Evolutionary conservation across 2,113 vertebrate species (phyloP).

Genomic region (Prunella himalayana): DNA sequence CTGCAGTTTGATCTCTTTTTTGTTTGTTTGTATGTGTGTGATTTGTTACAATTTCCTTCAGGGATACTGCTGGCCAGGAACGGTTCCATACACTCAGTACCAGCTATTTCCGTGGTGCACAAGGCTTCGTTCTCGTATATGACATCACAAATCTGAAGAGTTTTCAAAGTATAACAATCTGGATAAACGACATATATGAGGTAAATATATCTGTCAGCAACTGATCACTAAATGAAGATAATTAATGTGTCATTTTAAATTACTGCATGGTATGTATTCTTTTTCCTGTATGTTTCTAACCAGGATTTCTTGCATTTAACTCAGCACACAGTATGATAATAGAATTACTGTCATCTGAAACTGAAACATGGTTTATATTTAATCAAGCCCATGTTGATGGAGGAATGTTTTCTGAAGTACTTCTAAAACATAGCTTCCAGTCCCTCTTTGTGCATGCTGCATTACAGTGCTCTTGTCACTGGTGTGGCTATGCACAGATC

Average conservation of each 20-base stretch:
- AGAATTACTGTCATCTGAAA: neutral
- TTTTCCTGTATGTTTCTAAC: neutral
- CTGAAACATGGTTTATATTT: neutral
- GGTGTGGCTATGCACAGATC: neutral
- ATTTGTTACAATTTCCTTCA: constrained; percentile 40
- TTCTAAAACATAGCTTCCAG: neutral
- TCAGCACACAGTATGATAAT: neutral
- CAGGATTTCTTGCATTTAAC: neutral
- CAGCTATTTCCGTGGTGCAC: constrained; percentile 73
- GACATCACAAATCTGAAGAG: constrained; percentile 70
- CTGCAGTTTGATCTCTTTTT: neutral
- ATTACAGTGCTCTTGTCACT: neutral
- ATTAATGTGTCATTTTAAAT: neutral
- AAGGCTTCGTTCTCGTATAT: constrained; percentile 74
- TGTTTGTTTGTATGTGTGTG: neutral
- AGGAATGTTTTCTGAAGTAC: neutral
- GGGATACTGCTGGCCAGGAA: constrained; percentile 77
- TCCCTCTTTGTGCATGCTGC: neutral
- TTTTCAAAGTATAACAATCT: constrained; percentile 59
- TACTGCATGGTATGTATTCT: neutral
- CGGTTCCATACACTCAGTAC: constrained; percentile 73
- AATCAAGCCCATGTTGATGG: neutral
- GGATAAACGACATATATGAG: constrained; percentile 73
- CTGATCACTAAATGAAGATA: neutral
- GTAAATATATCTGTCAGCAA: constrained; percentile 39